Percentiles rank a stretch among this genome's conserved stretches.
Evolutionary conservation across 2,888 invertebrate genomes (phyloP).

Genomic region (Luperina nickerlii): DNA sequence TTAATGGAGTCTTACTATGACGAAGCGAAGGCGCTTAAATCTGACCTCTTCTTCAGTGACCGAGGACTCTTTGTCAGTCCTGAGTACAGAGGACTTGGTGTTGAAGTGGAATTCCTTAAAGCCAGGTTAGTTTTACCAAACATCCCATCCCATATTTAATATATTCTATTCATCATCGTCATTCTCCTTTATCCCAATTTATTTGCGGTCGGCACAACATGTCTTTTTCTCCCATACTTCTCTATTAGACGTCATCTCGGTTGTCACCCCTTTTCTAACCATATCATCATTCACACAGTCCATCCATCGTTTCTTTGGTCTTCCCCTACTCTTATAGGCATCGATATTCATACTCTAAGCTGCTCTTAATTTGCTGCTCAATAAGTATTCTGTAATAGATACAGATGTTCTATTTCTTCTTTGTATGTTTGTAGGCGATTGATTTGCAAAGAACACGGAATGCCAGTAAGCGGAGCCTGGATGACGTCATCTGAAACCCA

Average conservation of each 20-base stretch:
- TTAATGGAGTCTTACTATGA: constrained; percentile 52
- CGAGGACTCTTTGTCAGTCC: constrained; percentile 65
- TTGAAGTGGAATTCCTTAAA: constrained; percentile 67
- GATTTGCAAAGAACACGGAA: constrained; percentile 68
- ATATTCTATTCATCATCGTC: not conserved
- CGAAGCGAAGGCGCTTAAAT: constrained; percentile 50
- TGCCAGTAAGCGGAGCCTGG: constrained; percentile 64
- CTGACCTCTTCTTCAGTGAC: constrained; percentile 63
- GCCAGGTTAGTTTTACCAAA: constrained; percentile 56
- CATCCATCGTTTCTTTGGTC: not conserved
- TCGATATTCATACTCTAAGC: too few relatives aligned
- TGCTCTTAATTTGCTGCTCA: not conserved
- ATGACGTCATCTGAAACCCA: constrained; percentile 65
- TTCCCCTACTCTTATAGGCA: not conserved
- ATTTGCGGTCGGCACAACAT: not conserved
- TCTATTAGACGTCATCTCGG: not conserved
- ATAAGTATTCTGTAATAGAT: not conserved
- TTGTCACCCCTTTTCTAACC: not conserved
- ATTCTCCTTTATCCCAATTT: not conserved
- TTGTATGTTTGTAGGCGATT: constrained; percentile 62
- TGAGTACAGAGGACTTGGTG: constrained; percentile 65
- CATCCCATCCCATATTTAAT: not conserved
- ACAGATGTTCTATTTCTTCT: not conserved
- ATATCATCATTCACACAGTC: not conserved
- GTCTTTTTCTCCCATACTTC: not conserved